Evolutionary conservation across 2,797 vertebrate species (phyloP).

Genomic region (Muscicapa striata): DNA sequence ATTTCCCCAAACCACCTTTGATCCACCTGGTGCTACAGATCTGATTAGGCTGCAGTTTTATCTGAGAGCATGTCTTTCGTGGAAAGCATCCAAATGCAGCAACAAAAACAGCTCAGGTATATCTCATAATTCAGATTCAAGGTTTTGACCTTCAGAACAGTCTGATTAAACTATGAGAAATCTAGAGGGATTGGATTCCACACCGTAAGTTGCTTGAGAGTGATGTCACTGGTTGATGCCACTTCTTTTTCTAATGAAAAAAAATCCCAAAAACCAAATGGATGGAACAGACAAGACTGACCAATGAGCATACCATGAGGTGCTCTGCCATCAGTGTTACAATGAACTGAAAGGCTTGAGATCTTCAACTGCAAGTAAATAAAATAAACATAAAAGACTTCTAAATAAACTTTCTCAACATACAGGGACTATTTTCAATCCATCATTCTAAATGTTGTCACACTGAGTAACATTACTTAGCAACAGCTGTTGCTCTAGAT

Average conservation of each 20-base stretch:
- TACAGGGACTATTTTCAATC: not conserved
- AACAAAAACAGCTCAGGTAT: conserved; percentile 9
- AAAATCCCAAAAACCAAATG: not conserved
- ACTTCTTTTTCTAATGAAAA: not conserved
- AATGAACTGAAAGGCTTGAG: not conserved
- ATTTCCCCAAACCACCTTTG: not conserved
- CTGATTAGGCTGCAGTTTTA: not conserved
- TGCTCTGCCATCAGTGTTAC: not conserved
- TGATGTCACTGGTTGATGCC: not conserved
- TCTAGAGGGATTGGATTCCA: not conserved
- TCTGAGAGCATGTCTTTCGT: not conserved
- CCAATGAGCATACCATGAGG: not conserved
- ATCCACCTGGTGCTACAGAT: not conserved
- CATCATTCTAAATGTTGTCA: conserved; percentile 16
- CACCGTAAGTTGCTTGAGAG: not conserved
- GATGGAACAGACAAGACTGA: not conserved
- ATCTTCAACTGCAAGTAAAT: not conserved
- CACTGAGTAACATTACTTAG: not conserved
- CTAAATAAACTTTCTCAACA: not conserved
- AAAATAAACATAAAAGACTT: not conserved
- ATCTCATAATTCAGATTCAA: not conserved
- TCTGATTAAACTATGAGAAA: not conserved
- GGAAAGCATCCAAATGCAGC: not conserved
- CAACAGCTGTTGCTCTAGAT: conserved; percentile 1
- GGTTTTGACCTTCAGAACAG: not conserved